Percentiles rank a stretch among this genome's conserved stretches.
phyloP scores from a whole-genome alignment of 1,140 invertebrate genomes.

The Atta colombica region DNA sequence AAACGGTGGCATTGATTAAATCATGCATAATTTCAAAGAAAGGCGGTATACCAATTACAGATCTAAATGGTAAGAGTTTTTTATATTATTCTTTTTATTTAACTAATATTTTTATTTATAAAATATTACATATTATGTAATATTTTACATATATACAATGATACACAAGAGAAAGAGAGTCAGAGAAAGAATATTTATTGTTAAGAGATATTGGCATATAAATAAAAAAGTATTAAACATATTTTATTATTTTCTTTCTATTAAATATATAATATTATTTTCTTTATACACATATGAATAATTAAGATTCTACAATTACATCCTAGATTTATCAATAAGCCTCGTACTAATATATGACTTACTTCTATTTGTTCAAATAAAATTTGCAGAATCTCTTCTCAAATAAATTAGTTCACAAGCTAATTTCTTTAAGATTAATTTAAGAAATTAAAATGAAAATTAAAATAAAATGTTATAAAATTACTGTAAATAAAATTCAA shows the following conservation, averaged over 20 bases:
- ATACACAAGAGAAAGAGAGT: not conserved
- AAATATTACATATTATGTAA: too few relatives aligned
- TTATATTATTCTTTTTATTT: not conserved
- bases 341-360: not conserved
- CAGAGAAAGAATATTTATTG: not conserved
- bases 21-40: conserved; percentile 54
- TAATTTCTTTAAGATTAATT: not conserved
- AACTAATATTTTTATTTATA: conserved; percentile 5
- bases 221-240: not conserved
- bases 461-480: not conserved
- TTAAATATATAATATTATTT: not conserved
- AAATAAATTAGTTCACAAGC: not conserved
- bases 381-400: not conserved
- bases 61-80: conserved; percentile 34
- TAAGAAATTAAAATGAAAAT: too few relatives aligned
- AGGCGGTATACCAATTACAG: conserved; percentile 15
- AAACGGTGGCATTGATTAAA: conserved; percentile 49
- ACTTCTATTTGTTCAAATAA: not conserved
- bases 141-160: not conserved
- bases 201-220: not conserved
- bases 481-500: too few relatives aligned
- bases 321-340: not conserved
- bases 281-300: not conserved
- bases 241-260: not conserved
- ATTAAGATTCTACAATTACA: not conserved